Conservation (phyloP, 2,113 vertebrate genomes). For the Herpetotheres cachinnans region DNA sequence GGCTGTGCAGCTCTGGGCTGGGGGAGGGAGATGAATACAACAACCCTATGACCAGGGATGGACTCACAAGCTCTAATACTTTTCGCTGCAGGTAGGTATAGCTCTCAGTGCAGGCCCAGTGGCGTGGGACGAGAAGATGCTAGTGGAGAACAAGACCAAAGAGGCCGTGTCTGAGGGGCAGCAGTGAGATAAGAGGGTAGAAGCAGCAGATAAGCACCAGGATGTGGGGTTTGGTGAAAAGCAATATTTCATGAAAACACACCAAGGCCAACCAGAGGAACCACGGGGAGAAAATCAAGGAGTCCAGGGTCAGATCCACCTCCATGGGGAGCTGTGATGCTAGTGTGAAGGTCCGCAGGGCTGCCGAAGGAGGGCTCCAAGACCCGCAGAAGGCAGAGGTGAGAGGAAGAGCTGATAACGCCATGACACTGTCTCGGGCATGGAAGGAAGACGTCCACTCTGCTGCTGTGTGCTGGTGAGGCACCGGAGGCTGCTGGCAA, state of each 20-base stretch:
- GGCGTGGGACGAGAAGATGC: background rate
- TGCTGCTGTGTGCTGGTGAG: background rate
- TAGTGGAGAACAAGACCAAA: background rate
- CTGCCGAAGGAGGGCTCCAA: background rate
- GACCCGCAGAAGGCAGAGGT: background rate
- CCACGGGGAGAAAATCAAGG: background rate
- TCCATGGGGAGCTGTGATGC: background rate
- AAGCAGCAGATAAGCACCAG: background rate
- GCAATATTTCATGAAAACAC: background rate
- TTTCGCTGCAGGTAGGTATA: background rate
- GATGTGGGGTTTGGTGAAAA: background rate
- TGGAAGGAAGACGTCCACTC: background rate
- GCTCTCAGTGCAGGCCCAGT: background rate
- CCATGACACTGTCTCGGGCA: rapidly evolving
- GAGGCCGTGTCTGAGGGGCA: background rate
- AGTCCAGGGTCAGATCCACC: background rate
- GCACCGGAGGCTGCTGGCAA: background rate
- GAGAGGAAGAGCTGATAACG: background rate
- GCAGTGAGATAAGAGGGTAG: background rate
- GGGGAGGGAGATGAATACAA: background rate
- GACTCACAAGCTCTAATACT: background rate
- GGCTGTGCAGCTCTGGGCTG: background rate
- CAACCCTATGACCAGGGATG: background rate
- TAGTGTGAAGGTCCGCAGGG: background rate
- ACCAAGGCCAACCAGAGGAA: background rate